Conservation (phyloP, 2,888 invertebrate genomes). For the Brachyopa scutellaris region DNA sequence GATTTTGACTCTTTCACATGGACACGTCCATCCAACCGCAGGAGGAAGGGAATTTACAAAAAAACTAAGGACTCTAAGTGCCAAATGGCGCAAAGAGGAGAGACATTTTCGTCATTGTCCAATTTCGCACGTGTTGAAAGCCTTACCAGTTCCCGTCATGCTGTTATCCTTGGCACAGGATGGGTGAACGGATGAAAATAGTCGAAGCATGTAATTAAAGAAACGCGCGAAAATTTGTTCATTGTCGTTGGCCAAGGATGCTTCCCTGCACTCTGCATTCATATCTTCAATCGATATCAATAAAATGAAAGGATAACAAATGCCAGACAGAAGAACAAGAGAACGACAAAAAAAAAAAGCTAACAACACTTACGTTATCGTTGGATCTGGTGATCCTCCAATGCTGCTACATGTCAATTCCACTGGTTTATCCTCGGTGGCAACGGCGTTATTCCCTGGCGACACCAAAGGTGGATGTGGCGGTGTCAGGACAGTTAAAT, state of each 20-base stretch:
- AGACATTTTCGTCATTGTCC: slow-evolving; percentile 45
- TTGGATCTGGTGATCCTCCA: slow-evolving; percentile 95
- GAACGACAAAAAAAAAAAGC: not conserved
- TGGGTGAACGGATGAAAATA: slow-evolving; percentile 16
- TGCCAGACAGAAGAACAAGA: not conserved
- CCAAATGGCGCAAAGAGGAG: slow-evolving; percentile 48
- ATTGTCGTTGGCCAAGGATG: slow-evolving; percentile 25
- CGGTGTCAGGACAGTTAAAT: slow-evolving; percentile 92
- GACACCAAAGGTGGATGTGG: slow-evolving; percentile 91
- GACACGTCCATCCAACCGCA: not conserved
- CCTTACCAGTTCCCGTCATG: slow-evolving; percentile 2
- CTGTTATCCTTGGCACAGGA: slow-evolving; percentile 1
- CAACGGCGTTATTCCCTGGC: slow-evolving; percentile 89
- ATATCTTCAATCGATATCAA: slow-evolving; percentile 42
- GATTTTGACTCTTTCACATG: not conserved
- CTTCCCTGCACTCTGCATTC: slow-evolving; percentile 36
- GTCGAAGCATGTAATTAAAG: slow-evolving; percentile 59
- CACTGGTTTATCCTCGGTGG: slow-evolving; percentile 90
- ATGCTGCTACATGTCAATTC: slow-evolving; percentile 91
- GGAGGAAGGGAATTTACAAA: slow-evolving; percentile 5
- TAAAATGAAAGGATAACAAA: slow-evolving; percentile 4
- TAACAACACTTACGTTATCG: slow-evolving; percentile 85
- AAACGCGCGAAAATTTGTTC: slow-evolving; percentile 37
- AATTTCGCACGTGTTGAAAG: slow-evolving; percentile 59
- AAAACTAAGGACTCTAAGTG: slow-evolving; percentile 21